Evolutionary conservation across 2,797 vertebrate species (phyloP).

Genomic region (Melanotaenia boesemani): DNA sequence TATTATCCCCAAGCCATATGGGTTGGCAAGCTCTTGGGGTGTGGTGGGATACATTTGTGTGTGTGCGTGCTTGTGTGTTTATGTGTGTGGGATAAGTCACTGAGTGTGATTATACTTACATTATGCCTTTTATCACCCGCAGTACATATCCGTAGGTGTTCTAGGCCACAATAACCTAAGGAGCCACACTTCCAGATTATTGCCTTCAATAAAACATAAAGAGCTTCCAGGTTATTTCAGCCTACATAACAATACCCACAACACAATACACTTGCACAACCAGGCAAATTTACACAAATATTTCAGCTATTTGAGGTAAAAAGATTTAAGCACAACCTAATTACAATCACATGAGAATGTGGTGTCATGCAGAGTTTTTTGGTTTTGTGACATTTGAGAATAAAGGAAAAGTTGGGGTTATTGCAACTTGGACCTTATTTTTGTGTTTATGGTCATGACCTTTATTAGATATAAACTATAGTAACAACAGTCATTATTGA

Average conservation of each 20-base stretch:
- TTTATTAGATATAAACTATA: background rate
- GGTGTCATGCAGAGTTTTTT: constrained; percentile 14
- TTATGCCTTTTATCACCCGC: constrained; percentile 67
- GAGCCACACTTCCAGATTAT: constrained; percentile 61
- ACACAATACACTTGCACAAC: constrained; percentile 30
- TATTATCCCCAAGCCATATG: constrained; percentile 81
- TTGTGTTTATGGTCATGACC: constrained; percentile 12
- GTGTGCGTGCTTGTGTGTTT: constrained; percentile 40
- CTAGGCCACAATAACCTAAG: constrained; percentile 63
- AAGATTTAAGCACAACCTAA: constrained; percentile 43
- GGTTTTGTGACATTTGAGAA: constrained; percentile 20
- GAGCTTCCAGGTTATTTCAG: constrained; percentile 46
- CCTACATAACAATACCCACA: constrained; percentile 31
- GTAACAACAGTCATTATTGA: constrained; percentile 5
- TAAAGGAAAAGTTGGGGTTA: constrained; percentile 35
- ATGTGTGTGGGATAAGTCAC: constrained; percentile 41
- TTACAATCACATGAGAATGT: constrained; percentile 35
- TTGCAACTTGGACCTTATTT: constrained; percentile 23
- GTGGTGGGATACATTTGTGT: constrained; percentile 63
- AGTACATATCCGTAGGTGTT: constrained; percentile 52
- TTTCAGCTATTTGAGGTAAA: constrained; percentile 45
- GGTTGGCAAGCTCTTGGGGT: constrained; percentile 74
- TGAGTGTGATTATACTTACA: constrained; percentile 62
- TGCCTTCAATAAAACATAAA: constrained; percentile 62
- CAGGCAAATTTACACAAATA: constrained; percentile 50